Base-by-base conservation (phyloP, 1,140 invertebrate species). In the Drosophila prosaltans region DNA sequence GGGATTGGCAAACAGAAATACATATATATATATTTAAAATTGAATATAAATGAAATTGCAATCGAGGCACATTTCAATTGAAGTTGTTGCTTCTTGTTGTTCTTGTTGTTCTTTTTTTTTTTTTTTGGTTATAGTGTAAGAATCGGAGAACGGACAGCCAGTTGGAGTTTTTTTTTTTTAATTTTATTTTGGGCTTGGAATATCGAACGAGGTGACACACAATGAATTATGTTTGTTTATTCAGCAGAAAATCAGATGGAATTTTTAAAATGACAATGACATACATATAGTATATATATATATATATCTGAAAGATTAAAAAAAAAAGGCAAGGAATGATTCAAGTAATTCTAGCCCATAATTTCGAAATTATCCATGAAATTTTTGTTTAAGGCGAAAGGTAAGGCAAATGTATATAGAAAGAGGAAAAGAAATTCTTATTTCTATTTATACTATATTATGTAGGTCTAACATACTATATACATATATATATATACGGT, bases 201-300 rank as follows among this genome's bases (percentile, higher is more conserved):
- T 74, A 55, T 78, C 80, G 72, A 70, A 61, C 69, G 65, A 83
- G 83, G 83, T 88, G 84, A 89, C 83, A 89, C 84, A 89, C 77
- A 83, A 80, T 83, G 70, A 89, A 65, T 80, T 78, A 72, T 89
- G 73, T 83, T 88, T 88, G 73, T 74, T 83, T 76, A 71, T 65
- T 83, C 84, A 89, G 84, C 83, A 77, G 45, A 83, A 81, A 74
- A 72, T 69, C 57, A 51, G 36, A 61, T 74, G 68, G 45, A 64
- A 68, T 70, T 62, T 69, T 78, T 72, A 69, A 80, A 66, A 64
- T 65, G 83, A 41, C 76, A 82, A 77, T 86, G 82, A 86, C 82
- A 86, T 68, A 83, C 40, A 80, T 79, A 45, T 16, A 36, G 54
- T 48, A 1, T 2, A 2, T 48, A 65, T 62, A 69, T 7, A 55